Evolutionary conservation across 1,140 invertebrate species (phyloP), one percentile per base, ranked within the genome.

Genomic region (Sitophilus oryzae): DNA sequence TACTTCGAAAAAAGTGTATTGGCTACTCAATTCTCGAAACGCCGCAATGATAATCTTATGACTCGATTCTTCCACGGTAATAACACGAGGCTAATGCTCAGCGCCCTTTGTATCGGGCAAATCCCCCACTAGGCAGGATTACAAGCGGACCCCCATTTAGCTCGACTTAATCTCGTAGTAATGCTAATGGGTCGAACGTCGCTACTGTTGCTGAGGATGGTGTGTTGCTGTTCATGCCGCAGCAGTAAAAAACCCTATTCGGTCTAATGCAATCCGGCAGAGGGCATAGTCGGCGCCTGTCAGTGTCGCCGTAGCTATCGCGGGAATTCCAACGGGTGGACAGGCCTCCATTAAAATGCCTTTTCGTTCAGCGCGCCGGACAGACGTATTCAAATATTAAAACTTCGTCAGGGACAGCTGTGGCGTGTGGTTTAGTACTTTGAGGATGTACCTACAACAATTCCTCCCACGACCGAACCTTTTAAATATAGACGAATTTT

Each of bases 361-460:
- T 41, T 41, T 16, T 41, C 38, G 15, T 10, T 41, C 38, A 3
- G 35, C 11, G 6, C 30, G 25, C 11, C 25, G 25, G 25, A 30
- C 25, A 15, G 16, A 18, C 38, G 2, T 41, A 41, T 41, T 41
- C 11, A 41, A 41, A 41, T 41, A 18, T 41, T 19, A 41, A 41
- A 15, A 15, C 38, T 15, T n/a, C 35, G 35, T 6, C 6, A 15
- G 35, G 35, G 35, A 36, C 35, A 15, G 35, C n/a, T 15, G 35
- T 6, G n/a, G n/a, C n/a, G n/a, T n/a, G n/a, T n/a, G n/a, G n/a
- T n/a, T n/a, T n/a, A n/a, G n/a, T n/a, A n/a, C n/a, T n/a, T n/a
- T n/a, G n/a, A n/a, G n/a, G n/a, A n/a, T n/a, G n/a, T n/a, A n/a
- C n/a, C n/a, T n/a, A n/a, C n/a, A n/a, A n/a, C n/a, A n/a, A n/a